Evolutionary conservation across 2,797 vertebrate genomes (phyloP).

Genomic region (Aratinga solstitialis): DNA sequence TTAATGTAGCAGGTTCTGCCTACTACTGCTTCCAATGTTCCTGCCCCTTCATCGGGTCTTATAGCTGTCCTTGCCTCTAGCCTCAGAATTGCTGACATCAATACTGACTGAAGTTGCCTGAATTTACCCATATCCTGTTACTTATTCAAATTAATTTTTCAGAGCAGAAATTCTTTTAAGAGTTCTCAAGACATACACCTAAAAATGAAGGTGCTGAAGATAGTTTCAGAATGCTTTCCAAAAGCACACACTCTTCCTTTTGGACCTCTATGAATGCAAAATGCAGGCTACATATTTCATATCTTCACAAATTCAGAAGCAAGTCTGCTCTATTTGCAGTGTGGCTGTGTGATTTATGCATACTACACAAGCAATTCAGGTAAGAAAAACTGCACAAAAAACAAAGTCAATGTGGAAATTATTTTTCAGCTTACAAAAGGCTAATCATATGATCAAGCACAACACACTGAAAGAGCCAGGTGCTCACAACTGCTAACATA

Average conservation of each 20-base stretch:
- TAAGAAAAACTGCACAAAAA: neutral
- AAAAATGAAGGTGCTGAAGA: neutral
- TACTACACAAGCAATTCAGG: neutral
- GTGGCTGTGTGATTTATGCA: neutral
- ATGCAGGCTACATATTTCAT: neutral
- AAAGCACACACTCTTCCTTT: neutral
- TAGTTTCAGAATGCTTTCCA: neutral
- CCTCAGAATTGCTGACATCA: neutral
- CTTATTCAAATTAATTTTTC: neutral
- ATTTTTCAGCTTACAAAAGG: neutral
- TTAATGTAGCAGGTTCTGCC: neutral
- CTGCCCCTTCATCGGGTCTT: neutral
- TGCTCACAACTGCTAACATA: neutral
- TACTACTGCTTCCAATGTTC: neutral
- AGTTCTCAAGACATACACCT: neutral
- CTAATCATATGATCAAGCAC: neutral
- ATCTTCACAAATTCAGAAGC: neutral
- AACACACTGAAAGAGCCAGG: neutral
- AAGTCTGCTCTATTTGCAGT: neutral
- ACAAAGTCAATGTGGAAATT: neutral
- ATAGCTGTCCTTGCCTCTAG: neutral
- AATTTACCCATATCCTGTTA: neutral
- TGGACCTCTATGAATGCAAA: neutral
- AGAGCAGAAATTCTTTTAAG: neutral
- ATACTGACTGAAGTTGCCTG: neutral